Conservation (phyloP, 2,888 invertebrate species). For the Conchocele bisecta region DNA sequence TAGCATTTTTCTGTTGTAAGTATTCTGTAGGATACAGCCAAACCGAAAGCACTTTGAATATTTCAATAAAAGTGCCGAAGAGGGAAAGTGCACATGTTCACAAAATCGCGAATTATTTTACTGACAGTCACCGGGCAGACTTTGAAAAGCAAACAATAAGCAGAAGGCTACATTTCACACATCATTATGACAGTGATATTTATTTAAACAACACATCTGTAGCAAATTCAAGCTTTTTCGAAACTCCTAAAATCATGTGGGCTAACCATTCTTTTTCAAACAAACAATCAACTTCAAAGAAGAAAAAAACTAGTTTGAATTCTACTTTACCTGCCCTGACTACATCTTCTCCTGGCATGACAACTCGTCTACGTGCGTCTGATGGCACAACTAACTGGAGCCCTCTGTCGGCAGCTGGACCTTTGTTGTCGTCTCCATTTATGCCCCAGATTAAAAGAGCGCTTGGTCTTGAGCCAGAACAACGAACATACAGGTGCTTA, state of each 20-base stretch:
- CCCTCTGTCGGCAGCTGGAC: constrained; percentile 53
- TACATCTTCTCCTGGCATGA: constrained; percentile 36
- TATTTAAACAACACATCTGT: no score
- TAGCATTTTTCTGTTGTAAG: not conserved
- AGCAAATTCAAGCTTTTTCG: no score
- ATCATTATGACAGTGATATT: no score
- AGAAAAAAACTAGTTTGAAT: constrained; percentile 20
- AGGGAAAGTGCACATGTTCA: no score
- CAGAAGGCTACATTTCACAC: no score
- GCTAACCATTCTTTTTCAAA: not conserved
- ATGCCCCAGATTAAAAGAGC: constrained; percentile 73
- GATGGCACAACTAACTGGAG: not conserved
- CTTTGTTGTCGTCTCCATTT: constrained; percentile 67
- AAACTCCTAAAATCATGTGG: constrained; percentile 8
- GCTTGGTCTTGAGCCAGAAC: constrained; percentile 59
- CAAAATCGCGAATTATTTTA: no score
- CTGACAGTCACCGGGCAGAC: no score
- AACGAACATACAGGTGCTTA: no score
- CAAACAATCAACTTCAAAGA: constrained; percentile 3
- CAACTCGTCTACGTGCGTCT: constrained; percentile 19
- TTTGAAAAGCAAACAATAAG: no score
- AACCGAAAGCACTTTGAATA: constrained; percentile 15
- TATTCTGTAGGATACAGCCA: not conserved
- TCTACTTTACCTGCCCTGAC: constrained; percentile 22
- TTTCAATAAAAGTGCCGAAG: no score